Base-by-base conservation (phyloP, 2,888 invertebrate genomes). In the Vanessa cardui region DNA sequence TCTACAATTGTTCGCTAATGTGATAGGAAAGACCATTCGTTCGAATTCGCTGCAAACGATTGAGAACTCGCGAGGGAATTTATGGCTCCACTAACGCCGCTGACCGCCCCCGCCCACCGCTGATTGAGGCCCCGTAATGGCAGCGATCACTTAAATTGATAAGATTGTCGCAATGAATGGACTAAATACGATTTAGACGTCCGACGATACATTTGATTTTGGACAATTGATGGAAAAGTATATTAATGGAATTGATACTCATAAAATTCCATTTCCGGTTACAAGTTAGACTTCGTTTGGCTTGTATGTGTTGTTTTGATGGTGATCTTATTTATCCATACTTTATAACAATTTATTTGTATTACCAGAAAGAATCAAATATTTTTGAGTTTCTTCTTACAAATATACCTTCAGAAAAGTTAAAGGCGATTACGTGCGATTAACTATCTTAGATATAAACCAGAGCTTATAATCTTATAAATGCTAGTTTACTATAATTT, bases 1-100 rank as follows among this genome's bases (percentile, higher is more conserved):
- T 68, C 68, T n/a, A 9, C 68, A 58, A 68, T 68, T 71, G 66
- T 71, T 59, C 68, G 58, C 61, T 71, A 71, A 71, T 71, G 71
- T 68, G 71, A 69, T 71, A 62, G 71, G 52, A 54, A 58, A 54
- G 64, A 31, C 31, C 68, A 49, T 47, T 59, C 68, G 21, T 50
- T 58, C 21, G 18, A 60, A 54, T 60, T 50, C 20, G 8, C 54
- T 33, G 20, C 18, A 66, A 46, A 21, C 65, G 65, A 54, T 60
- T 61, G 15, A 9, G 47, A 20, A 12, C 26, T 12, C 21, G 18
- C 39, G 6, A 9, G 31, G 7, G 39, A 31, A 56, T 56, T 18
- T 56, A 56, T 56, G 2, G 56, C 56, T 31, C 31, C 16, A 8
- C 47, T 31, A 31, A 44, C 33, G 8, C n/a, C 26, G 39, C 39